These are phyloP conservation scores for Halotydeus destructor DNA, from an alignment of 1,140 invertebrate species.

Conservation along the genomic window DNA sequence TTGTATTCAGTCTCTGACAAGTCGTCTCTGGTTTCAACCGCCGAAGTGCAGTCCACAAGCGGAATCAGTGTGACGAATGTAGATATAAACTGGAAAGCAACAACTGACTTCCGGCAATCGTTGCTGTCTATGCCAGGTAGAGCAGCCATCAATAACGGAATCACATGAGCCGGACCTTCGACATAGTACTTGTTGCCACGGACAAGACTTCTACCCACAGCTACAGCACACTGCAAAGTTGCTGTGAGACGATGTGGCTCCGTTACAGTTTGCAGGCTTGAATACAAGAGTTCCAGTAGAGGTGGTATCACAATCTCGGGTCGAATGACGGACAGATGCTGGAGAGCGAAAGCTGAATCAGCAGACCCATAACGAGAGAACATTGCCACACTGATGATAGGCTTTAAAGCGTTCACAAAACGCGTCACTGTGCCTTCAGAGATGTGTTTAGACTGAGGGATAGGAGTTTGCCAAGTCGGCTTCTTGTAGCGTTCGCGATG, in stretches of 20 bases:
- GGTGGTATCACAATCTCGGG: constrained; percentile 62
- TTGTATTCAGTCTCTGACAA: constrained; percentile 51
- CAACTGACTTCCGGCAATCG: constrained; percentile 58
- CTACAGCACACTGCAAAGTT: constrained; percentile 48
- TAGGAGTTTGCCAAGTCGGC: constrained; percentile 41
- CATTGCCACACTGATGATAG: constrained; percentile 45
- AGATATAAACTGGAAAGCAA: constrained; percentile 49
- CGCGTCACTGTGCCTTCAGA: constrained; percentile 56
- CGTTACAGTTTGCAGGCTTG: constrained; percentile 55
- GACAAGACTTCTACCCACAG: constrained; percentile 44
- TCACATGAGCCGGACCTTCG: constrained; percentile 52
- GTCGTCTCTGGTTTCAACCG: constrained; percentile 38
- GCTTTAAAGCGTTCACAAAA: constrained; percentile 51
- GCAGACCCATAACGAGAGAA: constrained; percentile 45
- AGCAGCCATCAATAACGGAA: constrained; percentile 51
- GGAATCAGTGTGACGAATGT: constrained; percentile 52
- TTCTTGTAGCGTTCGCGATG: constrained; percentile 37
- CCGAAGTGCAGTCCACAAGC: constrained; percentile 58
- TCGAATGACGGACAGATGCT: constrained; percentile 49
- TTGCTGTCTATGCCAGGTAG: constrained; percentile 78
- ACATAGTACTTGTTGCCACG: constrained; percentile 31
- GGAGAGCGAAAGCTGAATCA: constrained; percentile 42
- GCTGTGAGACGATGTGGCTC: constrained; percentile 64
- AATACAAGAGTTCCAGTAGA: constrained; percentile 51
- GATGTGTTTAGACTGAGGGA: constrained; percentile 43